phyloP scores from a whole-genome alignment of 92 coral and sea anemone genomes.

The Siderastrea siderea region DNA sequence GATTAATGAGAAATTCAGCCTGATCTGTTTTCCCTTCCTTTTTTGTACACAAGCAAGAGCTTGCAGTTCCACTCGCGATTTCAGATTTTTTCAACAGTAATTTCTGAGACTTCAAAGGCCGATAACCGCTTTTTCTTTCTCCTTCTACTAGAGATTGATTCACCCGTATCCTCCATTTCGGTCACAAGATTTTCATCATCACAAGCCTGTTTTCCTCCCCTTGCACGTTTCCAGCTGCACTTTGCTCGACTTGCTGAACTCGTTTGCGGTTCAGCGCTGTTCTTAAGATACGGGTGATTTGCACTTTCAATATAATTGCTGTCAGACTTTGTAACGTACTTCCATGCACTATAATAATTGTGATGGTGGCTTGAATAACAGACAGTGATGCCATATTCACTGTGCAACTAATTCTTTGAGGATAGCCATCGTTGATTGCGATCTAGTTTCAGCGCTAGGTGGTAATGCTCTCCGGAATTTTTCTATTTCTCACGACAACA shows the following conservation, averaged over 20 bases:
- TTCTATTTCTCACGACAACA: too few species aligned
- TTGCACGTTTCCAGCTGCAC: not conserved
- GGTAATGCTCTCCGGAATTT: too few species aligned
- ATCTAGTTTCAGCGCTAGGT: too few species aligned
- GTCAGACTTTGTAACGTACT: too few species aligned
- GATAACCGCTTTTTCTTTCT: not conserved
- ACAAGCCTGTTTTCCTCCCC: not conserved
- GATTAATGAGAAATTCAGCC: too few species aligned
- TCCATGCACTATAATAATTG: slow-evolving; percentile 40
- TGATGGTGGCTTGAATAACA: slow-evolving; percentile 56
- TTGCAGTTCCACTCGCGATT: too few species aligned
- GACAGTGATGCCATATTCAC: slow-evolving; percentile 37
- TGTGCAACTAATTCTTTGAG: slow-evolving; percentile 37
- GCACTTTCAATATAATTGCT: not conserved
- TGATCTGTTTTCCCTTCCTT: too few species aligned
- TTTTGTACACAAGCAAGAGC: not conserved
- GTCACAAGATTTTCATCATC: not conserved
- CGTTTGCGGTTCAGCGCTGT: slow-evolving; percentile 35
- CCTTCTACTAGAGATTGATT: too few species aligned
- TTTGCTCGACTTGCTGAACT: slow-evolving; percentile 31
- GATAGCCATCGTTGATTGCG: slow-evolving; percentile 33
- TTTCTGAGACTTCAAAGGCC: not conserved
- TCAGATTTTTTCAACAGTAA: not conserved
- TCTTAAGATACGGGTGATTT: slow-evolving; percentile 67
- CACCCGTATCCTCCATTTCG: not conserved